Percentiles rank a stretch among this genome's conserved stretches.
phyloP scores from a whole-genome alignment of 2,113 vertebrate species.

The Carollia perspicillata region DNA sequence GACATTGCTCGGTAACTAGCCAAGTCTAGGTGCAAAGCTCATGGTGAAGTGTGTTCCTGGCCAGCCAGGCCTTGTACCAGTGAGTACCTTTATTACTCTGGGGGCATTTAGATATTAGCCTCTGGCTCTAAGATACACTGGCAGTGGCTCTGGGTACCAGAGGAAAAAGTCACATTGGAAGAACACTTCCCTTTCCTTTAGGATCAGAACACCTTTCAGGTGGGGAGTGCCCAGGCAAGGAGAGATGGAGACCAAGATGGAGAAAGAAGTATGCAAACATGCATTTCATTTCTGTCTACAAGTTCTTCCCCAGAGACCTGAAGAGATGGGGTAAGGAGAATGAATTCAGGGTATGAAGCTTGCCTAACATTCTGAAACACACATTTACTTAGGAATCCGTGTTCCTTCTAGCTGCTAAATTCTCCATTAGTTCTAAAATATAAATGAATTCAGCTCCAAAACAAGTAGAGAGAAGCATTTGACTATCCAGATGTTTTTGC shows the following conservation, averaged over 20 bases:
- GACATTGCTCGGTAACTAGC: background rate
- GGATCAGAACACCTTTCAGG: background rate
- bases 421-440: slow-evolving; percentile 15
- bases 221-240: background rate
- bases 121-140: background rate
- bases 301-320: background rate
- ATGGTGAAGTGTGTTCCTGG: background rate
- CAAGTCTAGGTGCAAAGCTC: background rate
- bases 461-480: background rate
- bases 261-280: background rate
- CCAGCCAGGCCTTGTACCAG: background rate
- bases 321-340: background rate
- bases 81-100: background rate
- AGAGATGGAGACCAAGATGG: background rate
- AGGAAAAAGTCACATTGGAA: background rate
- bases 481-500: background rate
- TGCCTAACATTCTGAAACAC: background rate
- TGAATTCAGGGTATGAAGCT: background rate
- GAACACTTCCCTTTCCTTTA: background rate
- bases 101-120: background rate
- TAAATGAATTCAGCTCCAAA: background rate
- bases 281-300: background rate
- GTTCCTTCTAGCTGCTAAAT: background rate
- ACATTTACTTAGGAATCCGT: background rate
- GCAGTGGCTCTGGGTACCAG: background rate